A percentile compares a stretch with the other conserved stretches of the same genome.
Evolutionary conservation across 2,113 vertebrate genomes (phyloP).

Genomic region (Mesitornis unicolor): DNA sequence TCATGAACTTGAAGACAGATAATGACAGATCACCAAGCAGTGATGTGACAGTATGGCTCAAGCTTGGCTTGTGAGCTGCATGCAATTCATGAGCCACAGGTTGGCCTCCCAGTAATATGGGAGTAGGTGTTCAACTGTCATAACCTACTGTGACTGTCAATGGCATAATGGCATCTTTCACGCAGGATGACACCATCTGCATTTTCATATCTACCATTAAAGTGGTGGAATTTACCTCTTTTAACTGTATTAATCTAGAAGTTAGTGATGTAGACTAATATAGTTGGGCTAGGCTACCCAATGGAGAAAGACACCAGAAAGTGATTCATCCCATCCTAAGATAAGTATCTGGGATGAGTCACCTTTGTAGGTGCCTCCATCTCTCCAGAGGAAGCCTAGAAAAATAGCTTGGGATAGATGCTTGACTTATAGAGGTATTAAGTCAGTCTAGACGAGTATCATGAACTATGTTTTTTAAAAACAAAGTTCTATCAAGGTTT

Average conservation of each 20-base stretch:
- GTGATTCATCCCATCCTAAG: background rate
- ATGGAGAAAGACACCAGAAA: background rate
- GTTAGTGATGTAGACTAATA: background rate
- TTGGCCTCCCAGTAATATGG: fast-evolving
- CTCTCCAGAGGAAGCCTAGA: background rate
- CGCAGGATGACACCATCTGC: background rate
- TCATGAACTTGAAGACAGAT: background rate
- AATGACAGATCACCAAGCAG: background rate
- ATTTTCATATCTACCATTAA: background rate
- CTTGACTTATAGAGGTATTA: background rate
- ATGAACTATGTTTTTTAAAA: background rate
- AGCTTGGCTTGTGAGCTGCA: background rate
- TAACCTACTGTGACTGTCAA: background rate
- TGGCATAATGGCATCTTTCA: too few relatives aligned
- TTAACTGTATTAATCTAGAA: background rate
- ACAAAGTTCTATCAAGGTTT: background rate
- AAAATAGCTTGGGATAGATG: background rate
- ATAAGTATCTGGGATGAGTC: background rate
- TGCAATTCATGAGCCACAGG: background rate
- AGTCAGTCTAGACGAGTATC: background rate
- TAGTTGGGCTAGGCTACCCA: background rate
- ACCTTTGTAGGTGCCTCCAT: background rate
- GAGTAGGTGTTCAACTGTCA: background rate
- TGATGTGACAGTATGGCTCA: background rate
- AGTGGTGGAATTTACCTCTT: background rate